These are phyloP conservation scores for Pomatostomus ruficeps DNA, from an alignment of 2,113 vertebrate species.

Conservation along the genomic window DNA sequence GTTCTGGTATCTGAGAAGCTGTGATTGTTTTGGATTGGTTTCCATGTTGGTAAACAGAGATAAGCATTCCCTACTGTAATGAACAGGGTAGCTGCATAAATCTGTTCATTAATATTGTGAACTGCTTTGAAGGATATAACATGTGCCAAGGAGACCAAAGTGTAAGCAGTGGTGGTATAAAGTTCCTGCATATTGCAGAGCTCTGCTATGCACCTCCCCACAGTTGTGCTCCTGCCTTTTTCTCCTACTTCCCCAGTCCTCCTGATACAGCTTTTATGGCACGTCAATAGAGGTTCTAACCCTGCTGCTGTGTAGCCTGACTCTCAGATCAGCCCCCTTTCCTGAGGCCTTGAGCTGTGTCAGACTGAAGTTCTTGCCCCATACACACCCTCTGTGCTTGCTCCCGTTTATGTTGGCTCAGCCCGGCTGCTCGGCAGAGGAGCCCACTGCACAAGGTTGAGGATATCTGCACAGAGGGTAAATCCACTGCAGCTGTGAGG, in stretches of 20 bases:
- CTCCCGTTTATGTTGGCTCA: fast-evolving
- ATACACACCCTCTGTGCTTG: fast-evolving
- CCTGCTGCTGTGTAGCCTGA: not conserved
- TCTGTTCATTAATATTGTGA: not conserved
- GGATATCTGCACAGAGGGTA: not conserved
- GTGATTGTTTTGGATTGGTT: not conserved
- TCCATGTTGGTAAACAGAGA: fast-evolving
- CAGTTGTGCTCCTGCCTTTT: not conserved
- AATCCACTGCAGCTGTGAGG: not conserved
- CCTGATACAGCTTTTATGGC: fast-evolving
- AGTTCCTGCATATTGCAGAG: not conserved
- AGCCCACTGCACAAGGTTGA: not conserved
- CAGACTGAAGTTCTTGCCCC: not conserved
- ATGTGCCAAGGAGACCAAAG: not conserved
- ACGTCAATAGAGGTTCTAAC: not conserved
- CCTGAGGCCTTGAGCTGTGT: not conserved
- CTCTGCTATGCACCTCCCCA: fast-evolving
- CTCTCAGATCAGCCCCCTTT: not conserved
- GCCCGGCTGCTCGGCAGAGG: not conserved
- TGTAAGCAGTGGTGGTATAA: not conserved
- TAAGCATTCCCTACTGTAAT: not conserved
- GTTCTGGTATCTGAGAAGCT: not conserved
- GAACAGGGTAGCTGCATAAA: not conserved
- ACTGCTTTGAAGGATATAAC: not conserved
- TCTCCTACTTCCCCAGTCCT: not conserved